Evolutionary conservation across 2,797 vertebrate species (phyloP), one percentile per base, ranked within the genome.

Genomic region (Myotis myotis): DNA sequence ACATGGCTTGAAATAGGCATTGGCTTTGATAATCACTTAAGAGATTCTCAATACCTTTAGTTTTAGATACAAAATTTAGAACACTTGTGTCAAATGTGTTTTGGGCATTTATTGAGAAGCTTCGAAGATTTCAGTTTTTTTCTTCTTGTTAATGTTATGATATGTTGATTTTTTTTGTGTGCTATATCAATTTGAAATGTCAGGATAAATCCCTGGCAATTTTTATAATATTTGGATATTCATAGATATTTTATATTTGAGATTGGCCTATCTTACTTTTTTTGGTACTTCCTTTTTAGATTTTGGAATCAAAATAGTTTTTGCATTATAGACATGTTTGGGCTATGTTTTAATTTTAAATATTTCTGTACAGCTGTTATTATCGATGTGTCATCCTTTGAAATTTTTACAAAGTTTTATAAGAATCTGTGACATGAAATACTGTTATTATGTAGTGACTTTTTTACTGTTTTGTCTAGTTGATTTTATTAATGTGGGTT

Each of bases 281-380:
- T 74, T 49, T 95, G 87, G 33, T 78, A 66, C 85, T 95, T 95
- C 8, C n/a, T 68, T 94, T 94, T 60, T 71, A 62, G 36, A n/a
- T 64, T 94, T 95, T 89, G 36, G 30, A 93, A 71, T 92, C 44
- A 72, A 94, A 87, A 72, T 28, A 82, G 28, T 38, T 86, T 82
- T 90, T 84, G 12, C 7, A 38, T 90, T 57, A 41, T 64, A 74
- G 16, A 78, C 38, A 87, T 80, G 6, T 79, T 72, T 36, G 44
- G 16, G 2, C 19, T 72, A 23, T 70, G 12, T 76, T 89, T 78
- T 83, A 92, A 64, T 71, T 95, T 86, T 72, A 70, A 87, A 55
- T 64, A 41, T 44, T 72, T 90, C 17, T 70, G 20, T 20, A 51
- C 1, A 62, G 13, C 64, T 93, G 79, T 60, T 71, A 25, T 72